These are phyloP conservation scores for Eristalinus aeneus DNA, from an alignment of 2,888 invertebrate species.

Conservation along the genomic window DNA sequence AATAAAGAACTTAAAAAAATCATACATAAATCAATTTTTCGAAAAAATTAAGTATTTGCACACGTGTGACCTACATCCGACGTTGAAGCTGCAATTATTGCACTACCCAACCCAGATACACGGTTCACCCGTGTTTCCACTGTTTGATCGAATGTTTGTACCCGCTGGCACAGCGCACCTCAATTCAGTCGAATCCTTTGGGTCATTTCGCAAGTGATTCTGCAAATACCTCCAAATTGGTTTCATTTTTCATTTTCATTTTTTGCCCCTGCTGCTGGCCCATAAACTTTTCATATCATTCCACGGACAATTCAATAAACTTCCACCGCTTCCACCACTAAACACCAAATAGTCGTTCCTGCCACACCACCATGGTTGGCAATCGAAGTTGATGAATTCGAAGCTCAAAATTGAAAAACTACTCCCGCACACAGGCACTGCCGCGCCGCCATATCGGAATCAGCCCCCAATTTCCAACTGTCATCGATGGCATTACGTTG, in stretches of 20 bases:
- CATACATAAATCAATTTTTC: too few species aligned
- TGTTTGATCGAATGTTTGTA: background rate
- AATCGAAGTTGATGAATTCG: conserved; percentile 66
- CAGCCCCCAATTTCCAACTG: conserved; percentile 25
- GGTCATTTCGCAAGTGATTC: conserved; percentile 34
- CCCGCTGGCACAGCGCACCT: background rate
- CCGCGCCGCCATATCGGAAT: background rate
- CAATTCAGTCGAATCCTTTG: background rate
- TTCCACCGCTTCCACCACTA: background rate
- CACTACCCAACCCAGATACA: background rate
- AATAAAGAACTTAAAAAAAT: too few species aligned
- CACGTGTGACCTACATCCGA: background rate
- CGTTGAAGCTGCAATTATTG: background rate
- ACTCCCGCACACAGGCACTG: background rate
- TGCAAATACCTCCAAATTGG: conserved; percentile 57
- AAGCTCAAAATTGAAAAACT: conserved; percentile 42
- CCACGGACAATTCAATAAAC: conserved; percentile 62
- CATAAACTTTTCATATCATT: conserved; percentile 69
- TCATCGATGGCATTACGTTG: conserved; percentile 55
- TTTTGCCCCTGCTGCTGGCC: background rate
- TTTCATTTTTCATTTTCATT: conserved; percentile 59
- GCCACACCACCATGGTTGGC: conserved; percentile 4
- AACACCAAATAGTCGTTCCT: background rate
- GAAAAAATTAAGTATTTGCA: background rate
- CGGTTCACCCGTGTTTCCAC: background rate